Conservation (phyloP, 2,113 vertebrate species). For the Crypturellus undulatus region DNA sequence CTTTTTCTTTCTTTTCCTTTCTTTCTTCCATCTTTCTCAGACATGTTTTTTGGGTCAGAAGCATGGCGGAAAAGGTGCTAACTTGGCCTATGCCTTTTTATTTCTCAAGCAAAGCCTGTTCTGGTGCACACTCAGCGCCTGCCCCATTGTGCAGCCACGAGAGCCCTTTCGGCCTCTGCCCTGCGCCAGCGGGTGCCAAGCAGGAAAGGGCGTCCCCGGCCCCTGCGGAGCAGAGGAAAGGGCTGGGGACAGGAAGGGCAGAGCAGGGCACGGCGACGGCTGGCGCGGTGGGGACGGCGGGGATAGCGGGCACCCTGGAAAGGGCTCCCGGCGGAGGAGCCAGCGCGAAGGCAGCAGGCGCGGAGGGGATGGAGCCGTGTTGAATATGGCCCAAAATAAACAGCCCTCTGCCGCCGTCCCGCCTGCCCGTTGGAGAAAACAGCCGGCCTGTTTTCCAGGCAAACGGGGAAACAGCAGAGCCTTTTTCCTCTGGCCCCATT, state of each 20-base stretch:
- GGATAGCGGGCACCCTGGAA: not conserved
- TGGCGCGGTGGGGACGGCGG: not conserved
- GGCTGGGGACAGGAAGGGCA: conserved; percentile 49
- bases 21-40: not conserved
- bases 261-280: not conserved
- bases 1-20: not conserved
- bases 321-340: not conserved
- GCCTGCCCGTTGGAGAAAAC: not conserved
- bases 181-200: conserved; percentile 30
- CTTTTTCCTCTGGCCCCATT: conserved; percentile 53
- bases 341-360: too few species aligned
- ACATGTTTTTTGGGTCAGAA: rapidly evolving
- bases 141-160: too few species aligned
- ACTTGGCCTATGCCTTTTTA: rapidly evolving
- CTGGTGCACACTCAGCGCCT: too few species aligned
- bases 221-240: conserved; percentile 29
- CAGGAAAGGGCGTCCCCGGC: conserved; percentile 70
- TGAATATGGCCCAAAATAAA: conserved; percentile 64
- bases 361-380: rapidly evolving
- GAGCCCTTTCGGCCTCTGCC: not conserved
- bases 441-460: conserved; percentile 53
- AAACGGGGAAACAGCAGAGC: not conserved
- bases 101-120: not conserved
- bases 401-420: conserved; percentile 16
- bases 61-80: rapidly evolving